Base-by-base conservation (phyloP, 2,797 vertebrate species). In the Scleropages formosus region DNA sequence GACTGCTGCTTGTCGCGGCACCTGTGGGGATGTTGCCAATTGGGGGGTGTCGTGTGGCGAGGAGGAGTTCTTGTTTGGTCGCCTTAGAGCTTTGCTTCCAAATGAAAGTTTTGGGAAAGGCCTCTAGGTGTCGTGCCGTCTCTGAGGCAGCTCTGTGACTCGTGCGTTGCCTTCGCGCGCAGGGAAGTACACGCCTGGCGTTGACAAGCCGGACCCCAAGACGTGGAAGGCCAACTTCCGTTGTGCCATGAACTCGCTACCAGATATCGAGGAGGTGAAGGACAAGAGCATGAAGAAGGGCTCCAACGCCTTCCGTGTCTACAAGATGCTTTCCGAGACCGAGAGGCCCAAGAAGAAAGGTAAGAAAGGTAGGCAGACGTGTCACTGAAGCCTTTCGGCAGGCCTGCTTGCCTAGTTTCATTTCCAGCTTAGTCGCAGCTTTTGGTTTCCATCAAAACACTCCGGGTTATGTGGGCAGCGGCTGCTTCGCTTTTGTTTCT, bases 191-290 rank as follows among this genome's bases (percentile, higher is more conserved):
- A 96, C 98, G 79, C 93, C 90, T 10, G 96, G 92, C 26, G 83
- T 93, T 18, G 96, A 98, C 85, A 96, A 96, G 68, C 94, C 95
- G 0, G 98, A 99, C 83, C 98, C 98, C 24, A 99, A 99, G 89
- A 99, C 98, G 0, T 99, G 98, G 98, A 99, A 99, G 78, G 98
- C 98, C 1, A 99, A 99, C 81, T 99, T 99, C 82, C 95, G 98
- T 72, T 99, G 98, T 80, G 98, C 98, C 63, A 98, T 99, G 97
- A 99, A 99, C 91, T 98, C 96, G n/a, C 86, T 99, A 82, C 98
- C 97, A 7, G 98, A 99, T 84, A 98, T 99, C 8, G 96, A 97
- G 89, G 98, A 99, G 89, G 98, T 99, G 78, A 99, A 99, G 88
- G 96, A 98, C 80, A 98, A 95, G 87, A 98, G 98, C 76, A 98